phyloP scores from a whole-genome alignment of 2,113 vertebrate species.

The Copsychus sechellarum region DNA sequence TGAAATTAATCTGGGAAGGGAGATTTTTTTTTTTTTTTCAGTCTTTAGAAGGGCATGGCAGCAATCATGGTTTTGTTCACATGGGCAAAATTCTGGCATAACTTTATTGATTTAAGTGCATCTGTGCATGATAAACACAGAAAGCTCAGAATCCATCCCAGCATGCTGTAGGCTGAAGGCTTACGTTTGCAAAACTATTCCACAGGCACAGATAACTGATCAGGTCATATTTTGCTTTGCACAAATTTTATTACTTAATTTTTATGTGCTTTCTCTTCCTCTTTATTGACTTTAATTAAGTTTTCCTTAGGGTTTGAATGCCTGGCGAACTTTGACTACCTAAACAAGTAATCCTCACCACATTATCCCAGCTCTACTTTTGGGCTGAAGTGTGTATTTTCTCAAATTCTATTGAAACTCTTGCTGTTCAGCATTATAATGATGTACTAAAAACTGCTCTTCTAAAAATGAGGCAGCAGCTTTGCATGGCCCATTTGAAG shows the following conservation, averaged over 20 bases:
- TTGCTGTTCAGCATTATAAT: conserved; percentile 17
- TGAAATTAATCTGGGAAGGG: background rate
- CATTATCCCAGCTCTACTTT: conserved; percentile 27
- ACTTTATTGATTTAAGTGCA: background rate
- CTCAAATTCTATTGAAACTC: conserved; percentile 29
- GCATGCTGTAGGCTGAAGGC: background rate
- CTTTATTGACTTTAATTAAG: conserved; percentile 70
- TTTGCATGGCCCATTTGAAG: background rate
- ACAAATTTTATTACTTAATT: conserved; percentile 71
- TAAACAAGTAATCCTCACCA: conserved; percentile 40
- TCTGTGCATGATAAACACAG: background rate
- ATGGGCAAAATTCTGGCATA: background rate
- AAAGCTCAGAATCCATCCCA: background rate
- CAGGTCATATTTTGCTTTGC: conserved; percentile 69
- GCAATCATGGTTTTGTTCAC: background rate
- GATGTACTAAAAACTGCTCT: background rate
- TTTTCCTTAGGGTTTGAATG: conserved; percentile 50
- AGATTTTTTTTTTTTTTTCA: background rate
- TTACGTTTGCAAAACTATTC: conserved; percentile 65
- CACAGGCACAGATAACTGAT: conserved; percentile 53
- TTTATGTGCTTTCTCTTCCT: conserved; percentile 45
- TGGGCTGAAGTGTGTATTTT: conserved; percentile 42
- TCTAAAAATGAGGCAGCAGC: background rate
- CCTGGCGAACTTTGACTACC: conserved; percentile 45
- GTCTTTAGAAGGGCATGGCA: background rate